phyloP scores from a whole-genome alignment of 2,888 invertebrate species.

The Bugula neritina region DNA sequence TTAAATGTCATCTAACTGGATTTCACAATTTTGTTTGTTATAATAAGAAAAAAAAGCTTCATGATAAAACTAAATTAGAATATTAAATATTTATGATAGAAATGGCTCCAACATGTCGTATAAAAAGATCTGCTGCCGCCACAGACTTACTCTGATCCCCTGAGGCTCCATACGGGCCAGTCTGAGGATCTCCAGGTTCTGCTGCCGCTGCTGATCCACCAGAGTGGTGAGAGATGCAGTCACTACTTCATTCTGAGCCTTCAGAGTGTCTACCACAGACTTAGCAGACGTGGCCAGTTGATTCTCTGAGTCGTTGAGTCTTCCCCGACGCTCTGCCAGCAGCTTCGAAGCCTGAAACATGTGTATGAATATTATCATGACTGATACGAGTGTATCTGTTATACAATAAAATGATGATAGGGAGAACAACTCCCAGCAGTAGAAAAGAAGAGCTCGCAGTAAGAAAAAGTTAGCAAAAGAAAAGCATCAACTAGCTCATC shows the following conservation, averaged over 20 bases:
- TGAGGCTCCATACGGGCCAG: constrained; percentile 18
- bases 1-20: too few species aligned
- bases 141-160: neutral
- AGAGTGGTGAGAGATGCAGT: constrained; percentile 20
- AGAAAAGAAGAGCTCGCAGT: too few species aligned
- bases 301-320: neutral
- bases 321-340: constrained; percentile 8
- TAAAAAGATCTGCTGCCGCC: too few species aligned
- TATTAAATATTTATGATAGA: too few species aligned
- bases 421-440: too few species aligned
- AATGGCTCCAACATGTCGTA: too few species aligned
- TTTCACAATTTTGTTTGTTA: too few species aligned
- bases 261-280: neutral
- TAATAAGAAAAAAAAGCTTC: too few species aligned
- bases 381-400: neutral
- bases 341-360: neutral
- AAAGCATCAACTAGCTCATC: too few species aligned
- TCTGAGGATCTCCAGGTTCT: constrained; percentile 18
- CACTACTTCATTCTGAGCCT: neutral
- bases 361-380: neutral
- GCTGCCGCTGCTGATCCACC: constrained; percentile 21
- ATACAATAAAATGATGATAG: too few species aligned
- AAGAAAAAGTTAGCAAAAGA: too few species aligned
- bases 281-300: neutral
- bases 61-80: too few species aligned